phyloP scores from a whole-genome alignment of 2,888 invertebrate species.

The Brachyptera putata region DNA sequence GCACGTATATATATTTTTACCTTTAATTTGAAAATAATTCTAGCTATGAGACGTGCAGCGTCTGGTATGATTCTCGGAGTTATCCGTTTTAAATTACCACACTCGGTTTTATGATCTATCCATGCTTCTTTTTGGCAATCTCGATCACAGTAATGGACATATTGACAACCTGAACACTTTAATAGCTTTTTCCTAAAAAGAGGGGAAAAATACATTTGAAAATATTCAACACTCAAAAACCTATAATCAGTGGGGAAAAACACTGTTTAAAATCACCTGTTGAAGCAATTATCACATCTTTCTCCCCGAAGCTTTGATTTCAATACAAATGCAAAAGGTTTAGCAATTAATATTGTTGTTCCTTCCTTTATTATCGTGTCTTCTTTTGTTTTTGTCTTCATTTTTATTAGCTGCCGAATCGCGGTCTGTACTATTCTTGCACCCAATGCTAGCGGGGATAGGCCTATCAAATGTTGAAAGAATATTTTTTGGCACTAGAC shows the following conservation, averaged over 20 bases:
- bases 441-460: no score
- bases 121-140: conserved; percentile 79
- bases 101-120: conserved; percentile 79
- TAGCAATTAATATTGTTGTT: conserved; percentile 62
- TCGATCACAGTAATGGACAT: conserved; percentile 76
- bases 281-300: conserved; percentile 73
- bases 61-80: conserved; percentile 73
- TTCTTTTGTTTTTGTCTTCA: conserved; percentile 48
- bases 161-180: conserved; percentile 80
- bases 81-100: conserved; percentile 66
- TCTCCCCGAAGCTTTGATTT: conserved; percentile 64
- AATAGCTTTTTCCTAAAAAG: conserved; percentile 66
- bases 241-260: no score
- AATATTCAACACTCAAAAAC: neutral
- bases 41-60: conserved; percentile 73
- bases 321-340: conserved; percentile 71
- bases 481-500: no score
- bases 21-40: conserved; percentile 63
- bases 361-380: conserved; percentile 55
- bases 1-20: conserved; percentile 36
- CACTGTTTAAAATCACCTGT: conserved; percentile 56
- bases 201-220: conserved; percentile 41
- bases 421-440: no score
- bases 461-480: no score
- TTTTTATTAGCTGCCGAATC: no score